A percentile compares a stretch with the other conserved stretches of the same genome.
These are phyloP conservation scores for Tetramorium alpestre DNA, from an alignment of 1,140 invertebrate genomes.

Conservation along the genomic window DNA sequence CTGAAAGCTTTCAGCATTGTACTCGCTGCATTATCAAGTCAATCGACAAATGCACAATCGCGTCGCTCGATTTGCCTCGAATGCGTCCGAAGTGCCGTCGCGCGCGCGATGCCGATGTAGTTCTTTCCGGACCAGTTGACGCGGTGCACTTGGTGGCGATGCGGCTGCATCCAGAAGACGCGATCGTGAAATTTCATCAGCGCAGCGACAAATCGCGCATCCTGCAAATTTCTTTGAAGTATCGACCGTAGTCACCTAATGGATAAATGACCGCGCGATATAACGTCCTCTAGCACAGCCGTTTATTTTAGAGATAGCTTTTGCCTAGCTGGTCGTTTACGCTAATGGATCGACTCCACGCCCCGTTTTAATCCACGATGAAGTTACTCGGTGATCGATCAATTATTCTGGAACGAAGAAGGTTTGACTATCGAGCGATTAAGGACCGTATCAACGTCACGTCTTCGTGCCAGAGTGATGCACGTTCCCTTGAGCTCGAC, in stretches of 20 bases:
- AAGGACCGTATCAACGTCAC: conserved; percentile 36
- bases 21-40: conserved; percentile 21
- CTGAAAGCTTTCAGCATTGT: background rate
- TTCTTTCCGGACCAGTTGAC: conserved; percentile 25
- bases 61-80: conserved; percentile 27
- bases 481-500: background rate
- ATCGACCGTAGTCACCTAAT: background rate
- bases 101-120: background rate
- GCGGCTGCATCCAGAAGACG: background rate
- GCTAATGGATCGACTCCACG: conserved; percentile 51
- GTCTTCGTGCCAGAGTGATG: background rate
- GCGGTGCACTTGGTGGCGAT: background rate
- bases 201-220: background rate
- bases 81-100: background rate
- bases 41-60: conserved; percentile 25
- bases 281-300: background rate
- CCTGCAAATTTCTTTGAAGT: conserved; percentile 2
- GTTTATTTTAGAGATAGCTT: conserved; percentile 29
- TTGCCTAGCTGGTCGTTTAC: conserved; percentile 39
- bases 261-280: conserved; percentile 7
- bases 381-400: conserved; percentile 53
- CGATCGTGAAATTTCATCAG: background rate
- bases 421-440: conserved; percentile 45
- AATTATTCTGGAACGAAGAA: conserved; percentile 41
- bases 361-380: conserved; percentile 49